phyloP scores from a whole-genome alignment of 2,888 invertebrate species.

The Gibbula magus region DNA sequence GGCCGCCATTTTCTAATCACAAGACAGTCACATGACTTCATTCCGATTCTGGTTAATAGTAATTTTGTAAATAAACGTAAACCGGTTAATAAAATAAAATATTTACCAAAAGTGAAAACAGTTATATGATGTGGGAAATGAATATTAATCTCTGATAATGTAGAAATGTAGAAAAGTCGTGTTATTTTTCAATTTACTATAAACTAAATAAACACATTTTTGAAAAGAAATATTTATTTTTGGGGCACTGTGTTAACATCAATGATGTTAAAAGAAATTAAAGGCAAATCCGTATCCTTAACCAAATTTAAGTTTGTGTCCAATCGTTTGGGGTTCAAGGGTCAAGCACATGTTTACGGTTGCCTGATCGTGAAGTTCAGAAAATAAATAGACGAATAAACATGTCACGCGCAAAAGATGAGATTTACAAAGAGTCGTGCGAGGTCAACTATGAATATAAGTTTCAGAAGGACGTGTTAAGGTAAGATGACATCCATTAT shows the following conservation, averaged over 20 bases:
- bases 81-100: neutral
- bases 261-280: too few relatives aligned
- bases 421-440: conserved; percentile 42
- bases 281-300: too few relatives aligned
- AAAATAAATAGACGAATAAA: neutral
- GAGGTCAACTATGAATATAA: conserved; percentile 50
- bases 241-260: too few relatives aligned
- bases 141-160: too few relatives aligned
- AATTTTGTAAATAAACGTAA: neutral
- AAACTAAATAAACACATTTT: too few relatives aligned
- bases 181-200: too few relatives aligned
- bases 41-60: neutral
- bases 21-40: conserved; percentile 34
- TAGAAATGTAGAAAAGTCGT: too few relatives aligned
- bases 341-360: neutral
- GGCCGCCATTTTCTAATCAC: conserved; percentile 36
- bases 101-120: neutral
- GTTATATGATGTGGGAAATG: neutral
- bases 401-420: conserved; percentile 6
- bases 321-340: neutral
- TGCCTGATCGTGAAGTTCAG: too few relatives aligned
- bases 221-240: too few relatives aligned
- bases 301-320: too few relatives aligned
- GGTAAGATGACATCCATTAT: conserved; percentile 38
- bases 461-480: conserved; percentile 55